Evolutionary conservation across 2,888 invertebrate genomes (phyloP), one percentile per base, ranked within the genome.

Genomic region (Gymnocheta viridis): DNA sequence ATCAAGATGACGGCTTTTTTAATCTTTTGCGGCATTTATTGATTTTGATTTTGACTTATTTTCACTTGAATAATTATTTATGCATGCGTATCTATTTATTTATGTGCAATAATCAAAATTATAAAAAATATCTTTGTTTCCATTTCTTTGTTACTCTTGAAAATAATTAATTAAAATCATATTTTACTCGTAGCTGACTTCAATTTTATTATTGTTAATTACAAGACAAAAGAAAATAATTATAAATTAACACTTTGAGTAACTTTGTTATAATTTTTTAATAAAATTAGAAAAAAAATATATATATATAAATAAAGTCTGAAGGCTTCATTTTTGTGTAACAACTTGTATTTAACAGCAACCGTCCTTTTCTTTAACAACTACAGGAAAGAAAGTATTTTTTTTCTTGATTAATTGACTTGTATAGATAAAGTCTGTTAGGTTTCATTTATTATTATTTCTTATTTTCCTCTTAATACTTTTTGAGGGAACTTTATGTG

Each of bases 321-420:
- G 22, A 62, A 82, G 54, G 47, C 49, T 51, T 74, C 2, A 41
- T 12, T 41, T 60, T 47, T 22, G 19, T 56, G 19, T 29, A 22
- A 44, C 24, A 22, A 24, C 12, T 27, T 7, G 4, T 29, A 35
- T 29, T 17, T 27, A 72, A 24, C 14, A n/a, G 19, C 24, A 62
- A 7, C 35, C 51, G 38, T 62, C 62, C 35, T 51, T 38, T 62
- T 27, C 27, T 10, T 24, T 7, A 24, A 19, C 35, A 49, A 41
- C 17, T 66, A 32, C 70, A 64, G 73, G 62, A 82, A 78, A 78
- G 78, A 82, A 82, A 82, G 78, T 73, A 22, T 0, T 38, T 27
- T 1, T 44, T 64, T 24, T 17, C n/a, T 51, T 67, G 14, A 70
- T 62, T 69, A 64, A 79, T 70, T 24, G 24, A 70, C 22, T 44